A percentile compares a stretch with the other conserved stretches of the same genome.
Evolutionary conservation across 2,888 invertebrate species (phyloP).

Genomic region (Candidula unifasciata): DNA sequence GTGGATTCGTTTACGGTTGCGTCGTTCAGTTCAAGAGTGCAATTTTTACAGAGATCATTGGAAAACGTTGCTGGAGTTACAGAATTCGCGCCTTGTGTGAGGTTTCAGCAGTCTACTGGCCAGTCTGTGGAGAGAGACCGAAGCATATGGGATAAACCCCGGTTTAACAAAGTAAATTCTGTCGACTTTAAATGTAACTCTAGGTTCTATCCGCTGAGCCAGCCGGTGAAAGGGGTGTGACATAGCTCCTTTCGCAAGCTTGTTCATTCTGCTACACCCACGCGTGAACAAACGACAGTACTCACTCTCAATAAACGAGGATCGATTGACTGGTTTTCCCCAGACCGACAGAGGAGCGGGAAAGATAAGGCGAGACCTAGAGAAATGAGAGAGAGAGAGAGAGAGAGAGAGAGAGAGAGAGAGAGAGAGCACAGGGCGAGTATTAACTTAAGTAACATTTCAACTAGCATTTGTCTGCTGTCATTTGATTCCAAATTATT

Average conservation of each 20-base stretch:
- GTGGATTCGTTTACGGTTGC: no score
- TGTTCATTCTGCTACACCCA: not conserved
- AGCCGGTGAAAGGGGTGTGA: not conserved
- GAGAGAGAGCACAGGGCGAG: not conserved
- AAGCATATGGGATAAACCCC: no score
- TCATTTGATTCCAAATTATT: no score
- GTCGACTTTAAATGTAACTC: no score
- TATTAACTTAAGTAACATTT: not conserved
- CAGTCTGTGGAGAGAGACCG: no score
- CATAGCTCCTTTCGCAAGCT: not conserved
- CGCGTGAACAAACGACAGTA: not conserved
- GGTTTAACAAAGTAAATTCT: no score
- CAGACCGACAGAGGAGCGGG: not conserved
- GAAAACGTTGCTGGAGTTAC: no score
- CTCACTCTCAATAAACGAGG: not conserved
- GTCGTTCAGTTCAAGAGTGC: no score
- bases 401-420: not conserved
- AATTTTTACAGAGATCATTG: no score
- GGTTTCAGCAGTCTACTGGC: no score
- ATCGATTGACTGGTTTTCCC: not conserved
- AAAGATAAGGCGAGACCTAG: conserved; percentile 11
- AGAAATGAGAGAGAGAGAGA: not conserved
- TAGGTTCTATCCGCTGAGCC: not conserved
- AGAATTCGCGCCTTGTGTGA: no score
- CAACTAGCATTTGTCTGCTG: no score